A percentile compares a stretch with the other conserved stretches of the same genome.
Conservation (phyloP, 2,113 vertebrate species). For the Oenanthe oenanthe region DNA sequence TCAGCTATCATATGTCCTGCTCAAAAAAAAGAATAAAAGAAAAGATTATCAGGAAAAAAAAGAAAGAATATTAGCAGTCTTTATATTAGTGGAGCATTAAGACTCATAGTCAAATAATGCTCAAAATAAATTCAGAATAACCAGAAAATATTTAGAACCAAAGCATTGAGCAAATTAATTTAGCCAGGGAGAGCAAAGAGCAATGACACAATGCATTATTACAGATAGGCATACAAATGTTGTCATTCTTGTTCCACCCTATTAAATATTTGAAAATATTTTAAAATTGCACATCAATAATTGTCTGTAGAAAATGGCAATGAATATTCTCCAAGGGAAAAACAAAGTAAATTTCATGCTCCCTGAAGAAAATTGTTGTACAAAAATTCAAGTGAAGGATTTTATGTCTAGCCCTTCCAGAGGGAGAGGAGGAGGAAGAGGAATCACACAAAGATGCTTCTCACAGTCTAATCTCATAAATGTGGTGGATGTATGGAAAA, state of each 20-base stretch:
- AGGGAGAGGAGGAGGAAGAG: background rate
- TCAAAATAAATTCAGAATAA: background rate
- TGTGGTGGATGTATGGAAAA: background rate
- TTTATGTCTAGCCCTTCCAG: background rate
- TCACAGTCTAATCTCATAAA: background rate
- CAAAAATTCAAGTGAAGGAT: background rate
- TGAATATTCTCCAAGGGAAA: background rate
- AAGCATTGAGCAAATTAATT: background rate
- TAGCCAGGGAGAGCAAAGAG: background rate
- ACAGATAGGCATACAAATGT: background rate
- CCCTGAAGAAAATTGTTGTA: background rate
- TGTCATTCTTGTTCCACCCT: background rate
- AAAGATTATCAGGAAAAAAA: background rate
- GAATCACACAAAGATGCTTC: background rate
- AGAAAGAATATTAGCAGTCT: background rate
- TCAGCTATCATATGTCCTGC: background rate
- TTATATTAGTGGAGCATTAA: background rate
- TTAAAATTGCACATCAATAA: background rate
- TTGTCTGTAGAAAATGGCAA: background rate
- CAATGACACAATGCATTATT: background rate
- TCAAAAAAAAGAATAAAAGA: background rate
- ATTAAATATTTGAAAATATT: background rate
- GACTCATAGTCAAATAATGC: background rate
- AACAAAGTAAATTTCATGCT: background rate
- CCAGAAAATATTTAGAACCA: background rate